Conservation (phyloP, 2,797 vertebrate genomes). For the Gorsachius magnificus region DNA sequence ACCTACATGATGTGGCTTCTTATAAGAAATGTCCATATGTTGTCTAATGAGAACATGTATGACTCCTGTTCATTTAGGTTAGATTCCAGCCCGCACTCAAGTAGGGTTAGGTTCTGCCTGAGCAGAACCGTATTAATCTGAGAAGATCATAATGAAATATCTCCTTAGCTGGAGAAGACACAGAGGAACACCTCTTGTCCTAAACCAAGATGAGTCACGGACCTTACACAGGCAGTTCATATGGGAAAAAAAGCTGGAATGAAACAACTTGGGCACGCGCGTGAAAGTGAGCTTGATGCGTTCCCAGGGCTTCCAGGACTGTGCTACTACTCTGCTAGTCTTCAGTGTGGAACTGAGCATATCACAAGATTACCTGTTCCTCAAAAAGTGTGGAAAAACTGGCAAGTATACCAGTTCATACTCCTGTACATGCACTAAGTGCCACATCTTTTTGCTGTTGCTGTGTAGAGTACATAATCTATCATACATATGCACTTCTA, state of each 20-base stretch:
- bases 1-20: not conserved
- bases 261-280: rapidly evolving
- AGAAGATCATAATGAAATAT: not conserved
- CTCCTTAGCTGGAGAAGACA: not conserved
- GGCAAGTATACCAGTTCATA: not conserved
- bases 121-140: not conserved
- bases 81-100: not conserved
- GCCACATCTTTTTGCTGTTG: not conserved
- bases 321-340: not conserved
- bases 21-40: not conserved
- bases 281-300: rapidly evolving
- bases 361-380: not conserved
- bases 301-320: not conserved
- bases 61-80: not conserved
- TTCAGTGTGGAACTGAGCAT: not conserved
- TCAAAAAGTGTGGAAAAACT: not conserved
- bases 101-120: not conserved
- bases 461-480: not conserved
- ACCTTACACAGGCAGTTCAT: not conserved
- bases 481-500: not conserved
- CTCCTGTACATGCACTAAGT: not conserved
- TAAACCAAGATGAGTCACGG: not conserved
- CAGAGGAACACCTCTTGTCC: not conserved
- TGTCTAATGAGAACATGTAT: not conserved
- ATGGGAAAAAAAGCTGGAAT: not conserved